phyloP scores from a whole-genome alignment of 2,113 vertebrate genomes.

The Scortum barcoo region DNA sequence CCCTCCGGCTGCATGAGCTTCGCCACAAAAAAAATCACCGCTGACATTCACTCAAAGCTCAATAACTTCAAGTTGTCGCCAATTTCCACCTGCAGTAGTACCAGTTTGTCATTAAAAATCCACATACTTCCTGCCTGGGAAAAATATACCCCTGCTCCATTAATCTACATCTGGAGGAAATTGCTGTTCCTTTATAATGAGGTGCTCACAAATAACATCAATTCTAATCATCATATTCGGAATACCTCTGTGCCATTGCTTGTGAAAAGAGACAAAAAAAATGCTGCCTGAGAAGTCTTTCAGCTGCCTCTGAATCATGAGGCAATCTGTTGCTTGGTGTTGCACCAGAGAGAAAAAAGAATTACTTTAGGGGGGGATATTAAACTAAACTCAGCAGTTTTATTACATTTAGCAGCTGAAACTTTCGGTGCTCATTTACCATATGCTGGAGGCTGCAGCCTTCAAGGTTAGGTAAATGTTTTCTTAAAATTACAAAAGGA shows the following conservation, averaged over 20 bases:
- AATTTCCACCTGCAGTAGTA: slow-evolving; percentile 25
- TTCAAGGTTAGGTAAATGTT: slow-evolving; percentile 1
- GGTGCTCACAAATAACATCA: slow-evolving; percentile 25
- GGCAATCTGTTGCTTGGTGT: slow-evolving; percentile 20
- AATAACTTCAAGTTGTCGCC: neutral
- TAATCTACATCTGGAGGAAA: slow-evolving; percentile 53
- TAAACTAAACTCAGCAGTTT: slow-evolving; percentile 7
- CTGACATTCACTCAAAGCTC: slow-evolving; percentile 20
- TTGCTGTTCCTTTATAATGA: slow-evolving; percentile 34
- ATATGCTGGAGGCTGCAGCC: neutral
- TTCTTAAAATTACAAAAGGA: neutral
- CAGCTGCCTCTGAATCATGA: slow-evolving; percentile 14
- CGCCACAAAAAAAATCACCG: neutral
- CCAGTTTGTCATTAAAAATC: slow-evolving; percentile 21
- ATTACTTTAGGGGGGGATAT: neutral
- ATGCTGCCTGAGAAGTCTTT: neutral
- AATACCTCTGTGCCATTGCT: neutral
- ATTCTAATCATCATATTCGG: slow-evolving; percentile 26
- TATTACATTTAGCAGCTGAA: slow-evolving; percentile 9
- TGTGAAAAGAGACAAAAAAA: neutral
- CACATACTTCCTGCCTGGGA: slow-evolving; percentile 20
- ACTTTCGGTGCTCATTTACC: neutral
- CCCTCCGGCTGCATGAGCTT: slow-evolving; percentile 1
- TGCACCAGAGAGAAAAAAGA: slow-evolving; percentile 6
- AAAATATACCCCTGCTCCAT: slow-evolving; percentile 1